These are phyloP conservation scores for Rhodinocichla rosea DNA, from an alignment of 2,113 vertebrate genomes.

Conservation along the genomic window DNA sequence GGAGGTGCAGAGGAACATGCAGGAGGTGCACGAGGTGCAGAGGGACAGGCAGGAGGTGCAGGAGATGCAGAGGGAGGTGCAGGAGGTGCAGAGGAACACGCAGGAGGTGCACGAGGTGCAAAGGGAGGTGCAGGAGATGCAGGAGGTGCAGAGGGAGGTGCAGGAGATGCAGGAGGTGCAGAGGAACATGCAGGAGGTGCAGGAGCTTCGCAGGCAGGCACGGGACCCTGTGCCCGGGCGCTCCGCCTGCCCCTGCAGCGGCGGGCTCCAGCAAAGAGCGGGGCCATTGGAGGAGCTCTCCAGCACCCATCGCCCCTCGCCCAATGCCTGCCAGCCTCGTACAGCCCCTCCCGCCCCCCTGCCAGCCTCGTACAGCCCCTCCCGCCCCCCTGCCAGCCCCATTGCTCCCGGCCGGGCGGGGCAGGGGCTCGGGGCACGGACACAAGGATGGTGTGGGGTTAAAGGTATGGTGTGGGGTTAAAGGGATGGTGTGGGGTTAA, in stretches of 20 bases:
- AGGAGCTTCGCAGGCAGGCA: not conserved
- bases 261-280: not conserved
- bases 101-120: not conserved
- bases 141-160: too few relatives aligned
- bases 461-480: too few relatives aligned
- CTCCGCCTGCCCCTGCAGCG: not conserved
- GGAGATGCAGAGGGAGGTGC: too few relatives aligned
- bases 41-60: not conserved
- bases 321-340: not conserved
- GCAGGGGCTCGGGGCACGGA: too few relatives aligned
- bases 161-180: not conserved
- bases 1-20: not conserved
- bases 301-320: not conserved
- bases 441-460: too few relatives aligned
- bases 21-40: not conserved
- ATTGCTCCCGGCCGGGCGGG: accelerated
- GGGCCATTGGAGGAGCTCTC: not conserved
- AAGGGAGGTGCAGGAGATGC: not conserved
- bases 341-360: not conserved
- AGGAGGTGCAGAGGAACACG: not conserved
- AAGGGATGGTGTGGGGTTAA: too few relatives aligned
- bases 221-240: accelerated
- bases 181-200: not conserved
- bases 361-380: not conserved
- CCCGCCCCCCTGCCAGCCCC: not conserved